Evolutionary conservation across 2,113 vertebrate species (phyloP).

Genomic region (Phylloscopus trochiloides): DNA sequence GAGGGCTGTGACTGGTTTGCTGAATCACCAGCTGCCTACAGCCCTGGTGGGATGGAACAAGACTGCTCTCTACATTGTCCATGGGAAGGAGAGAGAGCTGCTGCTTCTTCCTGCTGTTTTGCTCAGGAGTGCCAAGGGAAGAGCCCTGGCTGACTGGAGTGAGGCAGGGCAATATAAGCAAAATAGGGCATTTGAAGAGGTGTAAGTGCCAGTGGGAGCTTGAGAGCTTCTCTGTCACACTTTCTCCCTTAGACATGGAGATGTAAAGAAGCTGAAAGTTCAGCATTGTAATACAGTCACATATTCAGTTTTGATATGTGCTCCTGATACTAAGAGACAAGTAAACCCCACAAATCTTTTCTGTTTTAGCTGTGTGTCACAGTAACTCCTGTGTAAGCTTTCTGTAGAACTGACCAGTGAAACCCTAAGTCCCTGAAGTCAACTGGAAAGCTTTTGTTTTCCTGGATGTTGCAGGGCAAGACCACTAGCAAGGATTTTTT

Average conservation of each 20-base stretch:
- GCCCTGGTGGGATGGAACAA: background rate
- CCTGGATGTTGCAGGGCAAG: background rate
- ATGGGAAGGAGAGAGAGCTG: background rate
- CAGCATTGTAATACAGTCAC: background rate
- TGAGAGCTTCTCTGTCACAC: background rate
- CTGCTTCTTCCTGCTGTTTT: background rate
- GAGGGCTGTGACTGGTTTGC: background rate
- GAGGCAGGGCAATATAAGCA: background rate
- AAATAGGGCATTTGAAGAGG: background rate
- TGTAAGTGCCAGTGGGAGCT: background rate
- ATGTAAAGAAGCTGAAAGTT: background rate
- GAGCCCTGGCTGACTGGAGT: accelerated
- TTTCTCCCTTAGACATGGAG: background rate
- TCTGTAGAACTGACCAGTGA: background rate
- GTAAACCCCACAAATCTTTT: background rate
- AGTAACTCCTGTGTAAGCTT: background rate
- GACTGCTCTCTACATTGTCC: accelerated
- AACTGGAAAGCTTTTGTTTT: background rate
- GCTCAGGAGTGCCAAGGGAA: background rate
- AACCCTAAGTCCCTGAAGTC: background rate
- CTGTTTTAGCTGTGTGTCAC: background rate
- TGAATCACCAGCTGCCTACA: background rate
- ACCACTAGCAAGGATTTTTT: background rate
- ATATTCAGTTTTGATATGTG: background rate
- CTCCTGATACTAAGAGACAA: background rate